These are phyloP conservation scores for Epinephelus cyanopodus DNA, from an alignment of 2,113 vertebrate genomes.

Conservation along the genomic window DNA sequence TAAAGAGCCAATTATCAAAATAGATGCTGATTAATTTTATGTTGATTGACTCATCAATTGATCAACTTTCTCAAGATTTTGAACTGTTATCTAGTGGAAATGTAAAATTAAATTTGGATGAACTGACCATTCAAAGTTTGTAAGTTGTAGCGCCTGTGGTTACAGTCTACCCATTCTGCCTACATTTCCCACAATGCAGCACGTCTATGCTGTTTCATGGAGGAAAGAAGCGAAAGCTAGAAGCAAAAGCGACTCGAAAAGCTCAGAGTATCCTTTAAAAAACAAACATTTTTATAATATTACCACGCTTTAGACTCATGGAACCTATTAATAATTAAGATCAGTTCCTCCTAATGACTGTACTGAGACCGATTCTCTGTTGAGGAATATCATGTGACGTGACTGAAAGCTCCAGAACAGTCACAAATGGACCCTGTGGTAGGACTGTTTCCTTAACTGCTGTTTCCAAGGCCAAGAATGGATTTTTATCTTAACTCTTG, in stretches of 20 bases:
- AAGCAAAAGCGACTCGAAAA: neutral
- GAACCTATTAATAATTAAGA: neutral
- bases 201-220: neutral
- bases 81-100: neutral
- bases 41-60: neutral
- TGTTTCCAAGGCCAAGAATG: too few species aligned
- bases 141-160: neutral
- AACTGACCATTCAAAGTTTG: too few species aligned
- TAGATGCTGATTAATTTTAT: neutral
- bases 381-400: neutral
- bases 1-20: neutral
- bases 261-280: neutral
- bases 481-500: neutral
- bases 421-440: neutral
- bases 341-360: neutral
- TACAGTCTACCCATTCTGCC: neutral
- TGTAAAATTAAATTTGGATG: neutral
- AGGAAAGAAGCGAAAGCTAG: neutral
- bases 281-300: neutral
- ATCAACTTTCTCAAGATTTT: neutral
- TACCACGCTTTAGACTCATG: neutral
- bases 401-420: neutral
- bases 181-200: slow-evolving; percentile 9
- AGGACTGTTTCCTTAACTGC: neutral
- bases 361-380: neutral